These are phyloP conservation scores for Apotomis turbidana DNA, from an alignment of 2,888 invertebrate species.

Conservation along the genomic window DNA sequence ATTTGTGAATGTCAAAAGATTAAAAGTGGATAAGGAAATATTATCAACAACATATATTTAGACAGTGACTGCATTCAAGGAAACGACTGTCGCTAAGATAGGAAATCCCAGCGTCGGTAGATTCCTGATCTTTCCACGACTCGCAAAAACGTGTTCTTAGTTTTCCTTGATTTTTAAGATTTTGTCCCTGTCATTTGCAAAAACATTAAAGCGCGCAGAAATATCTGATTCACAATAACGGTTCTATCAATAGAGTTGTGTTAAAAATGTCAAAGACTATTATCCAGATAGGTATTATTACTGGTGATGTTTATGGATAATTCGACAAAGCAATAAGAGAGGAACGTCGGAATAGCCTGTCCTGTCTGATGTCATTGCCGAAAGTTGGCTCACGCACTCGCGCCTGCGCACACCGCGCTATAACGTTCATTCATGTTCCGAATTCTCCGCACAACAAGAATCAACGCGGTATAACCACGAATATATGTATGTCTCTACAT, in stretches of 20 bases:
- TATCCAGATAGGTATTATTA: too few species aligned
- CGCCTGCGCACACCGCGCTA: conserved; percentile 15
- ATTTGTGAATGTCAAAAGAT: conserved; percentile 29
- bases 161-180: not conserved
- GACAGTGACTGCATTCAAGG: conserved; percentile 25
- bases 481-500: not conserved
- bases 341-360: conserved; percentile 12
- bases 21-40: conserved; percentile 20
- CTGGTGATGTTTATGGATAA: conserved; percentile 10
- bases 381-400: conserved; percentile 19
- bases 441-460: not conserved
- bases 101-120: not conserved
- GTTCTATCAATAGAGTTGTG: too few species aligned
- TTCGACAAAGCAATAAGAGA: conserved; percentile 13
- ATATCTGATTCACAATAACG: too few species aligned
- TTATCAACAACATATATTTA: conserved; percentile 12
- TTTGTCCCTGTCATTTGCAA: not conserved
- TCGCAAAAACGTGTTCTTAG: not conserved
- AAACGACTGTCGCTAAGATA: conserved; percentile 22
- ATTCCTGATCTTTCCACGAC: too few species aligned
- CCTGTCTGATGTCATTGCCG: conserved; percentile 23
- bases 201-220: not conserved
- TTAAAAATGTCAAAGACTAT: too few species aligned
- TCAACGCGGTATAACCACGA: not conserved
- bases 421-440: conserved; percentile 28